Evolutionary conservation across 2,113 vertebrate species (phyloP).

Genomic region (Phylloscopus trochiloides): DNA sequence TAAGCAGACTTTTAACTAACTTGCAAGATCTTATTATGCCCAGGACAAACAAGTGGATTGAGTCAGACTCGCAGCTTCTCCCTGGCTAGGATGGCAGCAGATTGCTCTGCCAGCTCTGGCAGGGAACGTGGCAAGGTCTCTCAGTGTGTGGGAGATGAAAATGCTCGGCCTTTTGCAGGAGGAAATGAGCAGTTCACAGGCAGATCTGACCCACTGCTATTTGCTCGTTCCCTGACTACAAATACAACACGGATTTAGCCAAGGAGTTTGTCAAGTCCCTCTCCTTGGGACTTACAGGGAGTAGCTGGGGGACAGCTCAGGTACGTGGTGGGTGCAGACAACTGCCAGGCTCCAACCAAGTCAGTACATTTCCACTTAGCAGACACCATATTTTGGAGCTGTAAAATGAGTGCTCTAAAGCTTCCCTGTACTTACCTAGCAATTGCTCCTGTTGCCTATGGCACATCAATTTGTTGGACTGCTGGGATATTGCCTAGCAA

Average conservation of each 20-base stretch:
- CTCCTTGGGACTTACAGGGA: fast-evolving
- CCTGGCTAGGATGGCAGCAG: background rate
- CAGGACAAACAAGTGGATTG: background rate
- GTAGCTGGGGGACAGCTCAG: background rate
- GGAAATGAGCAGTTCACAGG: fast-evolving
- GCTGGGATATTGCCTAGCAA: slow-evolving; percentile 31
- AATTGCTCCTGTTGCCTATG: background rate
- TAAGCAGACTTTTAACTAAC: background rate
- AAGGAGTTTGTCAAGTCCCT: background rate
- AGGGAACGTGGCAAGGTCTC: background rate
- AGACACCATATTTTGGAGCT: background rate
- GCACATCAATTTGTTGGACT: background rate
- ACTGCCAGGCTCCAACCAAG: background rate
- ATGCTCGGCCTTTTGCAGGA: background rate
- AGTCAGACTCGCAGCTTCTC: background rate
- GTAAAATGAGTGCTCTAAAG: background rate
- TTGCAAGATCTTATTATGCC: background rate
- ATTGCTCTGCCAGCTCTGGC: background rate
- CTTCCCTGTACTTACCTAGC: background rate
- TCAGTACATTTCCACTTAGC: background rate
- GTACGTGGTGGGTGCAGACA: background rate
- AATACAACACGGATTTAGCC: background rate
- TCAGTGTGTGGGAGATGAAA: background rate
- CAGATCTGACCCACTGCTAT: background rate
- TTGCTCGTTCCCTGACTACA: background rate